phyloP scores from a whole-genome alignment of 2,113 vertebrate genomes.

The Sula dactylatra region DNA sequence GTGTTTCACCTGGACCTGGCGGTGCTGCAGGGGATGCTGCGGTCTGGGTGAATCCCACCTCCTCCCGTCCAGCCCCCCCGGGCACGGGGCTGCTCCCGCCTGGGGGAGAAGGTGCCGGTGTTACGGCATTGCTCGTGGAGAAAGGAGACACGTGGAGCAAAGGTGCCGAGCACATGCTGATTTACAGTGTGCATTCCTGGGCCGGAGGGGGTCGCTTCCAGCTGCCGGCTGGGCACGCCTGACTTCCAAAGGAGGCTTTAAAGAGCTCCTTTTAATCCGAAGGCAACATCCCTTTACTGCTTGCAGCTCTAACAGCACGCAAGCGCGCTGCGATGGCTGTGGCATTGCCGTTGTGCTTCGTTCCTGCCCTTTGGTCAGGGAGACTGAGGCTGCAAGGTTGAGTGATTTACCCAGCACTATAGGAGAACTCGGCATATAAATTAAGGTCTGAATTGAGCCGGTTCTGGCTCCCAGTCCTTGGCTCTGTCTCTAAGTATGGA shows the following conservation, averaged over 20 bases:
- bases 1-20: accelerated
- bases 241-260: not conserved
- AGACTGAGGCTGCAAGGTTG: not conserved
- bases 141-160: not conserved
- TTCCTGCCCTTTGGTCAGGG: not conserved
- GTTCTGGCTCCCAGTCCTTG: not conserved
- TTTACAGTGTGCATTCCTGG: accelerated
- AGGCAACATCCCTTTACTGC: not conserved
- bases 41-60: not conserved
- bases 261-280: not conserved
- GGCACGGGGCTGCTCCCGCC: not conserved
- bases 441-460: not conserved
- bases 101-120: accelerated
- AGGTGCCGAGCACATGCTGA: accelerated
- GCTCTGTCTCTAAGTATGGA: not conserved
- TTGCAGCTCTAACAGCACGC: accelerated
- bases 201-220: not conserved
- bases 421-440: accelerated
- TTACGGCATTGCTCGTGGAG: accelerated
- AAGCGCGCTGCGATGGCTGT: accelerated
- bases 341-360: accelerated
- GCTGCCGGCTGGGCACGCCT: not conserved
- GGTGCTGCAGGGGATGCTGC: not conserved
- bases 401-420: accelerated
- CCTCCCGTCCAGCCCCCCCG: not conserved